Evolutionary conservation across 1,140 invertebrate genomes (phyloP), one percentile per base, ranked within the genome.

Genomic region (Eufriesea mexicana): DNA sequence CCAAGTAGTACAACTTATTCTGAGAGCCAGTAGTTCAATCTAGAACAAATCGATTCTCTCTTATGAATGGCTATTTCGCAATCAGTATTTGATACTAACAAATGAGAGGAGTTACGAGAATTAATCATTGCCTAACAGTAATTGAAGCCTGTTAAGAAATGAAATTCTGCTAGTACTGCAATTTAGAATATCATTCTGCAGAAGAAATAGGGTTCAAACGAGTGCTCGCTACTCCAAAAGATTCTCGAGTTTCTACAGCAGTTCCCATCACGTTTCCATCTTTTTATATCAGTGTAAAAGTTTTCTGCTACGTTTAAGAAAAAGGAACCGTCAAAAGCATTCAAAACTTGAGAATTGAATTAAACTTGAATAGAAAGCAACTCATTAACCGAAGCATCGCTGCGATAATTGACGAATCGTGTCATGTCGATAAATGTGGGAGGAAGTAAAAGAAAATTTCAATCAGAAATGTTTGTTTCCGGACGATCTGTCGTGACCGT

Each of bases 381-480:
- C 28, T 42, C n/a, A 47, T 23, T 61, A 77, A 45, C 80, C 74
- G 73, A 70, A 77, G 80, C 74, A 68, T 83, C 80, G 64, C 74
- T 78, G 64, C 64, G 45, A 82, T 49, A 61, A 75, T 14, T n/a
- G 28, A 73, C 23, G 45, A 54, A 45, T 45, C 51, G 20, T 45
- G 47, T 42, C 59, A 59, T 64, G 47, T 35, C 28, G 54, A n/a
- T 28, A 42, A 54, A n/a, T 9, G 20, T 28, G 49, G 51, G n/a
- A 55, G 18, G 16, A 16, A 47, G 12, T 62, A 49, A 57, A 45
- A 64, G 79, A 85, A 79, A 85, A 86, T 72, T 87, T 90, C 83
- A 81, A 81, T 81, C 14, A 75, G 78, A 84, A 81, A 84, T 92
- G 90, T 85, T 91, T 92, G 89, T 92, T 92, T 89, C 89, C 89